These are phyloP conservation scores for Podarcis cretensis DNA, from an alignment of 2,113 vertebrate species.

Conservation along the genomic window DNA sequence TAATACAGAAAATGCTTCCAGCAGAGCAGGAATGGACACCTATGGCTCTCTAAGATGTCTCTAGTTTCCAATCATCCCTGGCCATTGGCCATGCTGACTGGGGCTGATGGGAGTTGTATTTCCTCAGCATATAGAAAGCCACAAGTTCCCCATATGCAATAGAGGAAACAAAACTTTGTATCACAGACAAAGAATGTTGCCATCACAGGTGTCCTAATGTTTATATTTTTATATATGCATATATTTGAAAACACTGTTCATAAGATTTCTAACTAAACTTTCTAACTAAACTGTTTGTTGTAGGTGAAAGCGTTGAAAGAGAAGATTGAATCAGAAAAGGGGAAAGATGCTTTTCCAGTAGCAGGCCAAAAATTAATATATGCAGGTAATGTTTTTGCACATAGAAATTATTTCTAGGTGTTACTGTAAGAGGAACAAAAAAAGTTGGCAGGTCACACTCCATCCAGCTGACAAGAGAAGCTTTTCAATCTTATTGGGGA, in stretches of 20 bases:
- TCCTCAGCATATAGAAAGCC: not conserved
- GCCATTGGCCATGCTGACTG: no score
- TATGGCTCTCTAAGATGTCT: no score
- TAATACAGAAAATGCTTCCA: not conserved
- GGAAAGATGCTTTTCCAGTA: slow-evolving; percentile 92
- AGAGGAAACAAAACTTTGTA: not conserved
- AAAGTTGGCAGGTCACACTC: not conserved
- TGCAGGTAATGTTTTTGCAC: slow-evolving; percentile 83
- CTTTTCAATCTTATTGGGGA: not conserved
- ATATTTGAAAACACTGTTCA: not conserved
- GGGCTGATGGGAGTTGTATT: not conserved
- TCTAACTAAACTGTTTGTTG: slow-evolving; percentile 42
- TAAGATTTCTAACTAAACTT: not conserved
- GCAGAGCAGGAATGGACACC: not conserved
- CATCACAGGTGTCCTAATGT: not conserved
- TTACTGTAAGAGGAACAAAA: not conserved
- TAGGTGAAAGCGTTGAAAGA: slow-evolving; percentile 95
- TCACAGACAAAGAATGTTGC: not conserved
- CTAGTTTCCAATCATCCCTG: no score
- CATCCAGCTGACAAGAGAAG: not conserved
- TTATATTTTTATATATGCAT: no score
- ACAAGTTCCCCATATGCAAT: no score
- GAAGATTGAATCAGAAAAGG: slow-evolving; percentile 94
- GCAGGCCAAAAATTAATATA: slow-evolving; percentile 95
- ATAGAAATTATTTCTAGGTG: not conserved